Evolutionary conservation across 1,140 invertebrate genomes (phyloP).

Genomic region (Diuraphis noxia): DNA sequence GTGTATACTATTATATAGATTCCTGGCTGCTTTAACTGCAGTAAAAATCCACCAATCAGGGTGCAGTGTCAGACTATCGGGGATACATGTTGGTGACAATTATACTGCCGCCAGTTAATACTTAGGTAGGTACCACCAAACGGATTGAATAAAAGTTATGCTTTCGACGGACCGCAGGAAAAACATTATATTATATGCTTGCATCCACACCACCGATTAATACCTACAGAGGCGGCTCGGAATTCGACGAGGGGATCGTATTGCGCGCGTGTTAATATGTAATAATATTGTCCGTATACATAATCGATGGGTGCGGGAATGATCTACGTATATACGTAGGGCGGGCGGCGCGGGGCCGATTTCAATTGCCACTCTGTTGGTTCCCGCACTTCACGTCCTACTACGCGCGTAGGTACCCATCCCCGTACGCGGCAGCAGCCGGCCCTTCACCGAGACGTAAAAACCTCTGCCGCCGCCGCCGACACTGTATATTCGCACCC

Average conservation of each 20-base stretch:
- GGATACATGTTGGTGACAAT: no score
- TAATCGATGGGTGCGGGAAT: not conserved
- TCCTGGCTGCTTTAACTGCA: no score
- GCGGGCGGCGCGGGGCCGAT: not conserved
- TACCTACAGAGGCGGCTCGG: not conserved
- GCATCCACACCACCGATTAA: not conserved
- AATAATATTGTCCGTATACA: constrained; percentile 8
- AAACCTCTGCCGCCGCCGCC: not conserved
- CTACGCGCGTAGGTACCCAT: not conserved
- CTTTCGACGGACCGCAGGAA: not conserved
- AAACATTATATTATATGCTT: no score
- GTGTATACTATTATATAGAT: no score
- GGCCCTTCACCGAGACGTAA: not conserved
- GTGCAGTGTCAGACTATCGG: no score
- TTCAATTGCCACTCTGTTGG: constrained; percentile 36
- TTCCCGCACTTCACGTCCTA: not conserved
- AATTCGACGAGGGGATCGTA: not conserved
- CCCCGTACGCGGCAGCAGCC: not conserved
- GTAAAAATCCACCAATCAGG: no score
- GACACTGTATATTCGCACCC: constrained; percentile 11
- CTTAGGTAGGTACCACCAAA: no score
- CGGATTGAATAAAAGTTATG: not conserved
- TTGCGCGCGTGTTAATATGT: constrained; percentile 9
- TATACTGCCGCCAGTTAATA: no score
- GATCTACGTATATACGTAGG: not conserved